Conservation (phyloP, 2,113 vertebrate species). For the Etia nguti region DNA sequence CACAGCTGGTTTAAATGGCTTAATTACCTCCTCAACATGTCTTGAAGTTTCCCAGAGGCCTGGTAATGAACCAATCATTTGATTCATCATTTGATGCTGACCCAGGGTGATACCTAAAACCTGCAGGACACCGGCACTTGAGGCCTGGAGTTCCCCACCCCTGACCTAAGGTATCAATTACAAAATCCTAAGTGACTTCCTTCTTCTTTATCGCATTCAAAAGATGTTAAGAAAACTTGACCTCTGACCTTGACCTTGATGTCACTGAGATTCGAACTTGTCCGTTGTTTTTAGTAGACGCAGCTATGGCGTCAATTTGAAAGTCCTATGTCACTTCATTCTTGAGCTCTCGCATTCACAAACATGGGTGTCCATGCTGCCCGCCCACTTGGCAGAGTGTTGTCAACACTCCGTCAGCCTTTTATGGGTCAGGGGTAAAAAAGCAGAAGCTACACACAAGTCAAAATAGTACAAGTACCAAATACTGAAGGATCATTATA, state of each 20-base stretch:
- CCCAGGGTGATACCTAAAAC: neutral
- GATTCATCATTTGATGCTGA: neutral
- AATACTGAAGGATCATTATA: neutral
- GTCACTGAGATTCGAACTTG: neutral
- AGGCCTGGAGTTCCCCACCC: neutral
- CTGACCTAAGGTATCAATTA: neutral
- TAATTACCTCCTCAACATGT: neutral
- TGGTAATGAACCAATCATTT: neutral
- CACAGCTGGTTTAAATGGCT: neutral
- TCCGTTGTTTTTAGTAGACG: accelerated
- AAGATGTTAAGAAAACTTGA: neutral
- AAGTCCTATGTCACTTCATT: neutral
- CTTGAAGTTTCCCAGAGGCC: neutral
- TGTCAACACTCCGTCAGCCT: neutral
- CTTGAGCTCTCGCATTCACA: neutral
- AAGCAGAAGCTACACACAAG: neutral
- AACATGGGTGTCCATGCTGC: neutral
- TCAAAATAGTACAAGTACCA: neutral
- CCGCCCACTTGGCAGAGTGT: neutral
- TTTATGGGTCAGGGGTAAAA: neutral
- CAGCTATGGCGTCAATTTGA: accelerated
- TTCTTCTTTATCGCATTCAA: neutral
- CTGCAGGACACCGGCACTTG: neutral
- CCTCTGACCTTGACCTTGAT: neutral
- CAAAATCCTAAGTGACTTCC: neutral